These are phyloP conservation scores for Cecidostiba fungosa DNA, from an alignment of 2,888 invertebrate genomes.

Conservation along the genomic window DNA sequence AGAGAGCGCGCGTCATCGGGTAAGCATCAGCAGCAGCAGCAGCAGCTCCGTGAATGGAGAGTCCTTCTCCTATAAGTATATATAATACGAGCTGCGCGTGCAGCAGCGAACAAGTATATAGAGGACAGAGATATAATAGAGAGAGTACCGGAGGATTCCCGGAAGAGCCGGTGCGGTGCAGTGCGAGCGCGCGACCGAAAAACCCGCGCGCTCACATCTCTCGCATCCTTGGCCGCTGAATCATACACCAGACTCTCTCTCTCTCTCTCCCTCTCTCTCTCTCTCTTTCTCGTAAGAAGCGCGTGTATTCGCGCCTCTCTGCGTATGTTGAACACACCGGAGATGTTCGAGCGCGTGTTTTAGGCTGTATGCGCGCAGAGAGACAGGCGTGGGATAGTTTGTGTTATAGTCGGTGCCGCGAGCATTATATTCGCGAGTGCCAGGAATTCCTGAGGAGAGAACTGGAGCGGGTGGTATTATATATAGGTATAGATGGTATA, in stretches of 20 bases:
- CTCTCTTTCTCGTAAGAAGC: constrained; percentile 27
- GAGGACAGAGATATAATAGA: constrained; percentile 7
- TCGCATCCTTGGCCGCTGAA: constrained; percentile 61
- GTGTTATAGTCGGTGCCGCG: neutral
- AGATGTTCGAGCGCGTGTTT: neutral
- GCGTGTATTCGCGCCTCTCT: constrained; percentile 21
- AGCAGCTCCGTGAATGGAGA: constrained; percentile 47
- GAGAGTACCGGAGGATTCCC: constrained; percentile 49
- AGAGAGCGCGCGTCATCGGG: constrained; percentile 40
- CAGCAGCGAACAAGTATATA: neutral
- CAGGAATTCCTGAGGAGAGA: neutral
- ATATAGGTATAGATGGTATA: neutral
- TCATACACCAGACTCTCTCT: constrained; percentile 44
- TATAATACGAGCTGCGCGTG: neutral
- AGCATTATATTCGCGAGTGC: neutral
- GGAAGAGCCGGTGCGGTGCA: constrained; percentile 48
- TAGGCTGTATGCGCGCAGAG: neutral
- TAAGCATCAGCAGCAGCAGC: no score
- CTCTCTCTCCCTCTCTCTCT: constrained; percentile 9
- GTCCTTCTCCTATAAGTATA: neutral
- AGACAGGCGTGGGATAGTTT: constrained; percentile 16
- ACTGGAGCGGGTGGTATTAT: neutral
- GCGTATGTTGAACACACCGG: neutral
- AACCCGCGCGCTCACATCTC: constrained; percentile 22
- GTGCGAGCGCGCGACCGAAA: neutral